phyloP scores from a whole-genome alignment of 2,113 vertebrate species.

The Psittacula cyanocephala region DNA sequence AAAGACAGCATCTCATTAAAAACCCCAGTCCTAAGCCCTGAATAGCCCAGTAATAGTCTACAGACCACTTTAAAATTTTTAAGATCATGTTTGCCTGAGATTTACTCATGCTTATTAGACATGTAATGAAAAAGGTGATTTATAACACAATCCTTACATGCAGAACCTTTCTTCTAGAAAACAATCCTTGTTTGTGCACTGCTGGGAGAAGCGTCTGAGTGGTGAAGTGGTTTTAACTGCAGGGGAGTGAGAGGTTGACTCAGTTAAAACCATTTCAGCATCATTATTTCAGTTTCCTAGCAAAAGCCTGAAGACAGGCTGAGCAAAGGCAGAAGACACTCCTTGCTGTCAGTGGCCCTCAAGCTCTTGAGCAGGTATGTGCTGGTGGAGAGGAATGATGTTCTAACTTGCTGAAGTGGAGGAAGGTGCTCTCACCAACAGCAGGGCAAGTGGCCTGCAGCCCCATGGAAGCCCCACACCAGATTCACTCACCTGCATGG shows the following conservation, averaged over 20 bases:
- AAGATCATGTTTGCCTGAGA: not conserved
- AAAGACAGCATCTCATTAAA: not conserved
- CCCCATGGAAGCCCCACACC: not conserved
- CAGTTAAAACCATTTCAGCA: not conserved
- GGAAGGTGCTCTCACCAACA: not conserved
- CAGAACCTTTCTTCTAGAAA: constrained; percentile 30
- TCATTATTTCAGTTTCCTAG: not conserved
- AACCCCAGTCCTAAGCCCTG: not conserved
- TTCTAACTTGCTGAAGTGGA: not conserved
- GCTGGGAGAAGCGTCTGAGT: not conserved
- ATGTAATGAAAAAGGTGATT: not conserved
- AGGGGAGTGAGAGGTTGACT: not conserved
- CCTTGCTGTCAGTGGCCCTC: not conserved
- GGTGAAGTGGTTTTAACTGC: not conserved
- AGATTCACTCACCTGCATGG: not conserved
- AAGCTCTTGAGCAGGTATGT: accelerated
- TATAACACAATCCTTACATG: not conserved
- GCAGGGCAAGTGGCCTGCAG: not conserved
- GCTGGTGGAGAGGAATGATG: not conserved
- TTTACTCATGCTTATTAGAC: not conserved
- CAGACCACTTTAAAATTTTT: not conserved
- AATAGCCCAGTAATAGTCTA: not conserved
- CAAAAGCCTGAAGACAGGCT: not conserved
- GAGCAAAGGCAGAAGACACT: not conserved
- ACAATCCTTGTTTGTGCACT: not conserved